Conservation (phyloP, 35 echinoderm and acorn worm species). For the Apostichopus japonicus region DNA sequence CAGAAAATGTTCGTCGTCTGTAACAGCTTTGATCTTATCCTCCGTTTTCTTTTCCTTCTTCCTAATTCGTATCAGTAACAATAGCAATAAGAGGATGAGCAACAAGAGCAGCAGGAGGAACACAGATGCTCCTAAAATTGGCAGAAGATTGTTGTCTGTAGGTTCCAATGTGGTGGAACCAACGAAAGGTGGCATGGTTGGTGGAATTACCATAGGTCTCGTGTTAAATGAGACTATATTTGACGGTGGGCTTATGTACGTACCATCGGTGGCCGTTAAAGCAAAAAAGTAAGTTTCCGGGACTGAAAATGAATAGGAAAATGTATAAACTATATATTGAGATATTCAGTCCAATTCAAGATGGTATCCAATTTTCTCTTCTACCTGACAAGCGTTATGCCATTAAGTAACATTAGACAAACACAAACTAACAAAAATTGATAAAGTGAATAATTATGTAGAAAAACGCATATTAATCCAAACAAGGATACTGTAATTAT, state of each 20-base stretch:
- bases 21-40: neutral
- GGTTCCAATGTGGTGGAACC: neutral
- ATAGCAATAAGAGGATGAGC: conserved; percentile 14
- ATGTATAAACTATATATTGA: neutral
- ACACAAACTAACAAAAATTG: neutral
- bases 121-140: conserved; percentile 20
- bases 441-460: neutral
- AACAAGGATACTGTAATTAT: neutral
- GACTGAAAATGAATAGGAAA: neutral
- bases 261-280: conserved; percentile 1
- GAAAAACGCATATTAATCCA: neutral
- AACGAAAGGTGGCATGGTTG: neutral
- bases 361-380: too few species aligned
- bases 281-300: conserved; percentile 22
- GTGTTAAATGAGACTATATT: conserved; percentile 21
- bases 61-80: conserved; percentile 11
- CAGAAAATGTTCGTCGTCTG: neutral
- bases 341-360: neutral
- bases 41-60: conserved; percentile 41
- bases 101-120: conserved; percentile 19
- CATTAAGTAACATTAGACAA: neutral
- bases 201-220: neutral
- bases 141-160: neutral
- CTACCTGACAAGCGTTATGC: neutral
- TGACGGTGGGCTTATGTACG: neutral